Percentiles rank a stretch among this genome's conserved stretches.
These are phyloP conservation scores for Oegoconia quadripuncta DNA, from an alignment of 2,888 invertebrate species.

Conservation along the genomic window DNA sequence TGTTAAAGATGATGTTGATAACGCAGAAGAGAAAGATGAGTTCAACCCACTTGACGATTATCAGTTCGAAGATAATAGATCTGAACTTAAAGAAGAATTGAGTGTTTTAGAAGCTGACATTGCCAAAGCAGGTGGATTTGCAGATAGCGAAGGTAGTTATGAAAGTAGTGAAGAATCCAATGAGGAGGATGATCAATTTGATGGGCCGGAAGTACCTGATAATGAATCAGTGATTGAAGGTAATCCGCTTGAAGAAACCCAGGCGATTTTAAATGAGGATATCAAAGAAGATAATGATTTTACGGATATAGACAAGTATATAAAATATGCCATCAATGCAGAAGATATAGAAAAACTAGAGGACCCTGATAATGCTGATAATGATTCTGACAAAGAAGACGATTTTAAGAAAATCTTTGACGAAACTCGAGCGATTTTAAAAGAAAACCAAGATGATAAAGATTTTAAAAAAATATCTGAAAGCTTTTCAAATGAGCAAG, in stretches of 20 bases:
- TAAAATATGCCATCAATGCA: not conserved
- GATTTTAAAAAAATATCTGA: not conserved
- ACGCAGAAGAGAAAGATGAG: conserved; percentile 13
- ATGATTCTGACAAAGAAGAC: not conserved
- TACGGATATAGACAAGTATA: not conserved
- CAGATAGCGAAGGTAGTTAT: conserved; percentile 12
- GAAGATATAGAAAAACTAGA: not conserved
- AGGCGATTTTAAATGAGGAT: conserved; percentile 25
- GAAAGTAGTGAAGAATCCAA: too few relatives aligned
- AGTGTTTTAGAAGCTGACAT: conserved; percentile 6
- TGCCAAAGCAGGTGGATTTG: too few relatives aligned
- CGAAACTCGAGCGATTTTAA: not conserved
- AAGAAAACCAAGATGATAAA: not conserved
- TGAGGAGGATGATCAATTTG: conserved; percentile 5
- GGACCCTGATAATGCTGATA: not conserved
- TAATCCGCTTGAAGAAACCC: conserved; percentile 29
- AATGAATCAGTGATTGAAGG: not conserved
- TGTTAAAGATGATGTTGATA: conserved; percentile 8
- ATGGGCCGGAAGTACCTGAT: conserved; percentile 17
- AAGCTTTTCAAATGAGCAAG: not conserved
- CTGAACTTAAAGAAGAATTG: conserved; percentile 24
- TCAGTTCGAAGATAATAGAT: conserved; percentile 55
- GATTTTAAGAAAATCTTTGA: not conserved
- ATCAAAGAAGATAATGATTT: conserved; percentile 14
- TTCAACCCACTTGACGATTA: conserved; percentile 37